Base-by-base conservation (phyloP, 2,797 vertebrate genomes). In the Euphonia xanthogaster region DNA sequence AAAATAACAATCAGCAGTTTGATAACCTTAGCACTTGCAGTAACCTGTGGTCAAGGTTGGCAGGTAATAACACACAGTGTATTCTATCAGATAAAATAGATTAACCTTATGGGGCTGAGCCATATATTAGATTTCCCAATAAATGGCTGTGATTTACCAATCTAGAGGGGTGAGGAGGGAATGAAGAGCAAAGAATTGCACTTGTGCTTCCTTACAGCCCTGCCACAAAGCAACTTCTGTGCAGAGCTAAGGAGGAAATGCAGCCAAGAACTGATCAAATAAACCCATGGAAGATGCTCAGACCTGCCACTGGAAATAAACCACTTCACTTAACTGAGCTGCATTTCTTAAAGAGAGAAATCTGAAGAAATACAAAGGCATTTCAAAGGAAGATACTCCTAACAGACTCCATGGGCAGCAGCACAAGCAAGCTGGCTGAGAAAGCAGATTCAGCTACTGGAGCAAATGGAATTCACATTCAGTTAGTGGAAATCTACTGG, bases 401-500 rank as follows among this genome's bases (percentile, higher is more conserved):
- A 78, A 62, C 54, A 79, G 44, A 44, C 22, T 94, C 87, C 80
- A 53, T 50, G 67, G 89, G 88, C 86, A 95, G 85, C 4, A 94
- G 86, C 87, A 93, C 40, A 73, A 89, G 87, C 60, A 76, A 90
- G 90, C 18, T 78, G 91, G 51, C 82, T 94, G 90, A 94, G 94
- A 88, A 95, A 94, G 86, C 44, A 90, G 57, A 79, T 79, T 82
- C 91, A 91, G 90, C 58, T 76, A 4, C 90, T 87, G 73, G 83
- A 80, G 87, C 90, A 94, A 95, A 95, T 70, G 74, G 94, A 97
- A 97, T 94, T 96, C 96, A 79, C 89, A 94, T 97, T 96, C 90
- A 92, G 97, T 97, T 89, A 97, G 94, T 93, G 91, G 92, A 97
- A 97, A 97, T 90, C 85, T 95, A 93, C 94, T 57, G 84, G 96